Base-by-base conservation (phyloP, 2,113 vertebrate species). In the Synodontis membranacea region DNA sequence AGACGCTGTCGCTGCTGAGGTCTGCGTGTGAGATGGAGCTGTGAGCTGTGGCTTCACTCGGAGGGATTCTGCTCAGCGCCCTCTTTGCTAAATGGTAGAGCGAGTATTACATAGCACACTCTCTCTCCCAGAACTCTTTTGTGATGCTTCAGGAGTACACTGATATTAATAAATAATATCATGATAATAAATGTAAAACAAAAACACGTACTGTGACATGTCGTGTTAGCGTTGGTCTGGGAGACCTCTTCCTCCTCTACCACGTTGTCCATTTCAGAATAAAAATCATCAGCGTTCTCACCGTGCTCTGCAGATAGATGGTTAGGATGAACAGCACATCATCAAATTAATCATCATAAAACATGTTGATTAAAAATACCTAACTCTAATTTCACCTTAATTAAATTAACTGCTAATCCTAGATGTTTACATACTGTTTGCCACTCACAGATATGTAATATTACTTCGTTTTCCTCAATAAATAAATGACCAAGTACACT, bases 1-100 rank as follows among this genome's bases (percentile, higher is more conserved):
- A 85, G 12, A 68, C 89, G 44, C 84, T 92, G 89, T 92, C 89
- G 89, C 87, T 74, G 31, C 1, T 80, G 84, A 93, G 90, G 87
- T 88, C 89, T 31, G 91, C 89, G 54, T 91, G 90, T 37, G 83
- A 82, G 31, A 80, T 88, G 75, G 86, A 62, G 86, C 89, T 86
- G 89, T 60, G 82, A 58, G 81, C 72, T 64, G 44, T 82, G 72
- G 46, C 72, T 88, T 88, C 92, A 83, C 93, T 89, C 84, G 37
- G 79, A 88, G 46, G 48, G 8, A 44, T 64, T 66, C 82, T 64
- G n/a, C 39, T 39, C 31, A 70, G 68, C 0, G 23, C 76, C 76
- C 42, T 66, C 50, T 31, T 68, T 3, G 19, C 21, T 83, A 72
- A 19, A 44, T 78, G 84, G 11, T 39, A 2, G 34, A 42, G 54